Percentiles rank a stretch among this genome's conserved stretches.
Conservation (phyloP, 2,888 invertebrate species). For the Dichetophora obliterata region DNA sequence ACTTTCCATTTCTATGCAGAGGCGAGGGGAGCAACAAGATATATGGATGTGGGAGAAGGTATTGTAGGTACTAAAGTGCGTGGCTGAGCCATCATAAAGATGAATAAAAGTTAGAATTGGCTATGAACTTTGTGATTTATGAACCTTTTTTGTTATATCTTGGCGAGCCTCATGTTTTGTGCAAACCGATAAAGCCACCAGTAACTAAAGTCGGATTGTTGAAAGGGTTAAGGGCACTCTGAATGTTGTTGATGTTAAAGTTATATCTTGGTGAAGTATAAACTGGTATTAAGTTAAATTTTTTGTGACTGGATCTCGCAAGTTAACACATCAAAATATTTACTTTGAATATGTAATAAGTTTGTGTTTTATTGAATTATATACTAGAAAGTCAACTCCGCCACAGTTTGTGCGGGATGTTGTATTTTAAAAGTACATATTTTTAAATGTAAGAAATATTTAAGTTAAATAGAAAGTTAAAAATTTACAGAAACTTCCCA, state of each 20-base stretch:
- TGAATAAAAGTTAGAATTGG: constrained; percentile 16
- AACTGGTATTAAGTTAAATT: constrained; percentile 38
- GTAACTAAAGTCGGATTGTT: constrained; percentile 5
- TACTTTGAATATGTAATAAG: constrained; percentile 26
- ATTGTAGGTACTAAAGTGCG: constrained; percentile 43
- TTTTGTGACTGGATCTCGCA: constrained; percentile 32
- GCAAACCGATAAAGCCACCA: constrained; percentile 38
- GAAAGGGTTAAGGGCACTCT: constrained; percentile 5
- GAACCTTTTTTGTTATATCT: constrained; percentile 15
- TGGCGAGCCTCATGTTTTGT: constrained; percentile 23
- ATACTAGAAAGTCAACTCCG: constrained; percentile 36
- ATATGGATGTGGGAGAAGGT: constrained; percentile 45
- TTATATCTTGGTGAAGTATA: constrained; percentile 35
- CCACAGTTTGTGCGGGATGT: constrained; percentile 24
- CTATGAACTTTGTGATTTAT: constrained; percentile 23
- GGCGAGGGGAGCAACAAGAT: constrained; percentile 33
- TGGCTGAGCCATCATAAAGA: constrained; percentile 37
- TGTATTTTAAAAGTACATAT: no score
- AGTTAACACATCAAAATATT: constrained; percentile 37
- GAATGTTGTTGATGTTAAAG: constrained; percentile 8
- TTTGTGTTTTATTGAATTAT: constrained; percentile 41
- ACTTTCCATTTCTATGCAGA: constrained; percentile 19
- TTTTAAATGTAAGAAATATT: no score
- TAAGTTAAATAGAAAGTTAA: no score
- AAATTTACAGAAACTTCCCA: no score